These are phyloP conservation scores for Lonchura striata DNA, from an alignment of 2,113 vertebrate species.

Conservation along the genomic window DNA sequence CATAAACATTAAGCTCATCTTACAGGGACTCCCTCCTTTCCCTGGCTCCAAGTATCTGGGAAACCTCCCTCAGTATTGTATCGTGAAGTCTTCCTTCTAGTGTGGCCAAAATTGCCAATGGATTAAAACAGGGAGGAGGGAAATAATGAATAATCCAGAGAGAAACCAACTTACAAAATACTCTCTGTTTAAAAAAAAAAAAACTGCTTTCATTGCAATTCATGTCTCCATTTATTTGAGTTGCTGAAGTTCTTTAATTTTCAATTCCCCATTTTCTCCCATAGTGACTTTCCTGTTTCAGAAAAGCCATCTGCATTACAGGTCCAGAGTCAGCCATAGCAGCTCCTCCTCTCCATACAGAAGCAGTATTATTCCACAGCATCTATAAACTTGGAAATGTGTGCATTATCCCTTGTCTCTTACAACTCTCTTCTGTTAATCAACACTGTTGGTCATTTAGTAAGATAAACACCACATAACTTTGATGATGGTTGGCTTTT, in stretches of 20 bases:
- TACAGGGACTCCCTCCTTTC: background rate
- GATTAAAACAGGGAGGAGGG: background rate
- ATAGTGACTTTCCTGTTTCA: background rate
- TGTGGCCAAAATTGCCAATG: background rate
- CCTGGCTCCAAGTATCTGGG: background rate
- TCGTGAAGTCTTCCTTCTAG: background rate
- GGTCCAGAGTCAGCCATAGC: background rate
- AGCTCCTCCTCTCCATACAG: background rate
- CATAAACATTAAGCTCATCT: background rate
- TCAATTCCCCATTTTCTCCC: background rate
- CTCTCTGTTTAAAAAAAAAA: background rate
- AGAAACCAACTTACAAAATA: background rate
- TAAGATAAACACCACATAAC: background rate
- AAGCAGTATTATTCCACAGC: background rate
- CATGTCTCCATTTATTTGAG: background rate
- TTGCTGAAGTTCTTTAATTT: background rate
- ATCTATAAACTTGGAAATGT: background rate
- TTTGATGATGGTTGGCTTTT: background rate
- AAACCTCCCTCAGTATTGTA: background rate
- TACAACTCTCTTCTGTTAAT: background rate
- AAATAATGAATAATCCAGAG: background rate
- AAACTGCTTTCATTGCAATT: background rate
- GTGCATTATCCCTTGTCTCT: rapidly evolving
- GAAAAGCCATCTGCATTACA: background rate
- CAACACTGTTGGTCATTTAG: background rate